Evolutionary conservation across 2,888 invertebrate genomes (phyloP), one percentile per base, ranked within the genome.

Genomic region (Epinotia ramella): DNA sequence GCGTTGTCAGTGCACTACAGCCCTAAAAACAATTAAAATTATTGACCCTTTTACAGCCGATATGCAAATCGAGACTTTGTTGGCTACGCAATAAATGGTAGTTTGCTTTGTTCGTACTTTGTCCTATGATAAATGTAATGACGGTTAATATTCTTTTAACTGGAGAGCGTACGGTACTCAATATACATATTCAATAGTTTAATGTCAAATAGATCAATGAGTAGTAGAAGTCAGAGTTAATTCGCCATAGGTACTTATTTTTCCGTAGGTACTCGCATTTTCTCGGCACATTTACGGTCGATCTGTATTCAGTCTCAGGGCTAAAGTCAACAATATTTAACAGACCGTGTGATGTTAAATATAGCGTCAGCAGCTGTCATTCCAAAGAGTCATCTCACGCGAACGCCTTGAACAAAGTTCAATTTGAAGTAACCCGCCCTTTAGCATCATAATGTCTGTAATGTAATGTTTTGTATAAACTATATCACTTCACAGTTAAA

Each of bases 11-110:
- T 71, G 70, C 70, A 87, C 84, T 84, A 84, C 84, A 87, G 80
- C 84, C 84, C 85, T 84, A 84, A 84, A 83, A 84, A 84, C 79
- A 82, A 84, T 84, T 80, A 71, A 71, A 75, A 75, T 56, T 60
- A 20, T 66, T 62, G 33, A 69, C 69, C 59, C 69, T 69, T 69
- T 46, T 44, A 24, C 24, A n/a, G n/a, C 24, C 60, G 60, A 69
- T 69, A 44, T n/a, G 68, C 68, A 24, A 68, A 11, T 16, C 20
- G 44, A 44, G 20, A 44, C 68, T 44, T 59, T 69, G n/a, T 60
- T 44, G 24, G 24, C n/a, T 24, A n/a, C n/a, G 44, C 7, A 69
- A 69, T 69, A 69, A 44, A 69, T 60, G 5, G 24, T 24, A 44
- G 3, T 4, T 69, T 60, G n/a, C 4, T 16, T 59, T 44, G 68